Percentiles rank a stretch among this genome's conserved stretches.
Evolutionary conservation across 2,888 invertebrate genomes (phyloP).

Genomic region (Octonoba sinensis): DNA sequence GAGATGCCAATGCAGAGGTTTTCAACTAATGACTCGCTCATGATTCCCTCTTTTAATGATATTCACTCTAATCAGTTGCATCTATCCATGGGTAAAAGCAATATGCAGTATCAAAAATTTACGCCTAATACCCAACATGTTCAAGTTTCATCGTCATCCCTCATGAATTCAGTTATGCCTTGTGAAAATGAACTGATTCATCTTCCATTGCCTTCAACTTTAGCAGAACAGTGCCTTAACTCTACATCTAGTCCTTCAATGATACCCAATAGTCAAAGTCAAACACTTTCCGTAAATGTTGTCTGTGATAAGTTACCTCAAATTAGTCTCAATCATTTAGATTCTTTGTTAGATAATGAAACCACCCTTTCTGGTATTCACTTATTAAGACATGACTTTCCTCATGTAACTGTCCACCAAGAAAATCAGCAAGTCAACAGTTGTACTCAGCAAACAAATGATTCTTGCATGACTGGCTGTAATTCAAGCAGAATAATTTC

Average conservation of each 20-base stretch:
- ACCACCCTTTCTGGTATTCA: constrained; percentile 37
- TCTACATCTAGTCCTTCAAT: constrained; percentile 50
- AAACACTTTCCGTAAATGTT: constrained; percentile 33
- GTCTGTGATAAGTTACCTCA: constrained; percentile 62
- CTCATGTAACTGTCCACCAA: constrained; percentile 3
- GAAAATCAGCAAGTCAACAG: not conserved
- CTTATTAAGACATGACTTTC: constrained; percentile 40
- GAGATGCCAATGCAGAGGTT: constrained; percentile 49
- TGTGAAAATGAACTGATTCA: constrained; percentile 55
- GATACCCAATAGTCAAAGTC: constrained; percentile 54
- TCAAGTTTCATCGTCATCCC: not conserved
- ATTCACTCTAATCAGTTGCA: constrained; percentile 28
- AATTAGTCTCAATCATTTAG: constrained; percentile 58
- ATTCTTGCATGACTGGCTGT: constrained; percentile 17
- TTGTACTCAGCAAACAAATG: constrained; percentile 28
- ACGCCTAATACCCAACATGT: constrained; percentile 13
- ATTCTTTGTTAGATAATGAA: constrained; percentile 50
- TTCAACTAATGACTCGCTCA: constrained; percentile 34
- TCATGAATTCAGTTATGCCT: constrained; percentile 42
- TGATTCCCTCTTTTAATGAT: constrained; percentile 35
- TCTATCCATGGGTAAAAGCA: constrained; percentile 23
- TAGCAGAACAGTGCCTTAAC: constrained; percentile 57
- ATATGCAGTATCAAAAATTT: constrained; percentile 38
- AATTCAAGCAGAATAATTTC: constrained; percentile 4
- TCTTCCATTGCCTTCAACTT: constrained; percentile 49